Percentiles rank a stretch among this genome's conserved stretches.
These are phyloP conservation scores for Abrostola tripartita DNA, from an alignment of 2,888 invertebrate genomes.

Conservation along the genomic window DNA sequence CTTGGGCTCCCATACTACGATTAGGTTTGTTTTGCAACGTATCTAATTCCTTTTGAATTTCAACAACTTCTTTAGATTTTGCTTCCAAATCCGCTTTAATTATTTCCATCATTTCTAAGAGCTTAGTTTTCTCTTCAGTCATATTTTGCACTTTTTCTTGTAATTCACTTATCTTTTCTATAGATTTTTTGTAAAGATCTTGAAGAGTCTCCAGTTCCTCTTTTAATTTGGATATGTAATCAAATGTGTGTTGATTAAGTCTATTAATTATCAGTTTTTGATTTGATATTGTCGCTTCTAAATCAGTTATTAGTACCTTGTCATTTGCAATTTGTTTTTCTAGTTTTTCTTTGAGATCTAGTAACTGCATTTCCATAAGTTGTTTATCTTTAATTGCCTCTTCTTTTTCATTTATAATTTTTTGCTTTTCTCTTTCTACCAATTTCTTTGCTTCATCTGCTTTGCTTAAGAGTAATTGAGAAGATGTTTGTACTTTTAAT, in stretches of 20 bases:
- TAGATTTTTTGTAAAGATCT: constrained; percentile 67
- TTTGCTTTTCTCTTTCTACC: constrained; percentile 80
- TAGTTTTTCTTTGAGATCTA: constrained; percentile 67
- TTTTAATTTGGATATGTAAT: constrained; percentile 71
- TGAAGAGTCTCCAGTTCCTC: constrained; percentile 70
- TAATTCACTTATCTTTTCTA: constrained; percentile 62
- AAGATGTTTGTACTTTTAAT: constrained; percentile 76
- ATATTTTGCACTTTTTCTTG: constrained; percentile 62
- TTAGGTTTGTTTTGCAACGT: constrained; percentile 62
- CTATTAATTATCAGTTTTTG: constrained; percentile 76
- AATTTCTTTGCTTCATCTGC: constrained; percentile 80
- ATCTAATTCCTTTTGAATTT: constrained; percentile 64
- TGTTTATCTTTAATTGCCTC: constrained; percentile 72
- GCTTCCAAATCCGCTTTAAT: constrained; percentile 60
- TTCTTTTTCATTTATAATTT: constrained; percentile 79
- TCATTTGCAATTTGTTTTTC: constrained; percentile 69
- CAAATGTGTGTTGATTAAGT: constrained; percentile 70
- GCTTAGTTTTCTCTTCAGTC: constrained; percentile 58
- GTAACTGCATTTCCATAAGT: constrained; percentile 70
- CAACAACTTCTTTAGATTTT: constrained; percentile 66
- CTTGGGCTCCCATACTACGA: constrained; percentile 56
- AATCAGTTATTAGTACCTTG: constrained; percentile 70
- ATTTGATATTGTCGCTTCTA: constrained; percentile 75
- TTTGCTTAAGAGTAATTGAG: constrained; percentile 77
- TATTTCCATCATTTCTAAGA: constrained; percentile 56